Base-by-base conservation (phyloP, 2,113 vertebrate species). In the Lampris incognitus region DNA sequence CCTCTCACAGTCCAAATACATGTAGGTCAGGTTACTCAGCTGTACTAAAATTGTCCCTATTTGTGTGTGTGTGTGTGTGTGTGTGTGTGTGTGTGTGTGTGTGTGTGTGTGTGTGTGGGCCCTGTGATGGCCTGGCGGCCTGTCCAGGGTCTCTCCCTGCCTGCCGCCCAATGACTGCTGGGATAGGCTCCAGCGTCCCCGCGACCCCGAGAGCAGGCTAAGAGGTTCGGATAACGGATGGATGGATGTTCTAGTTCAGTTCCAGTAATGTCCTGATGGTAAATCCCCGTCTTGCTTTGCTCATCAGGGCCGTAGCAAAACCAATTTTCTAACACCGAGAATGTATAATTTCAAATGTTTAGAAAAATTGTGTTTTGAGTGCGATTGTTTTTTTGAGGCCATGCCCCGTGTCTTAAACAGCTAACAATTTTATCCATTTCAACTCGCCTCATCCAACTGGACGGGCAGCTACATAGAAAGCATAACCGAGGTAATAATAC, bases 381-480 rank as follows among this genome's bases (percentile, higher is more conserved):
- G 7, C 1, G 42, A 2, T 8, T 1, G 0, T 51, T 9, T 76
- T 55, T 46, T 37, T 7, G 6, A 67, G 55, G 6, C 42, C 9
- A 36, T 48, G 46, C 56, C 37, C 2, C 74, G 0, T 74, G 37
- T 69, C 62, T n/a, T 69, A 24, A 40, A 3, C 67, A 93, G 91
- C 78, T 86, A 63, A 4, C 75, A 1, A 8, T 83, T 8, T 6
- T 74, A 38, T 36, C 62, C 86, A 2, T 78, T 92, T 58, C 94
- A 95, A 77, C 89, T 41, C 92, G 37, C 52, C 72, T 95, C 80
- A 81, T 89, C 1, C 89, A 95, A 84, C 89, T 96, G 85, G 95
- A 97, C 87, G 91, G 92, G 76, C 95, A 97, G 95, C 96, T 98
- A 84, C 2, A 7, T 68, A n/a, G 6, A 52, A 10, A 36, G 10